Evolutionary conservation across 2,797 vertebrate genomes (phyloP), one percentile per base, ranked within the genome.

Genomic region (Bovichtus diacanthus): DNA sequence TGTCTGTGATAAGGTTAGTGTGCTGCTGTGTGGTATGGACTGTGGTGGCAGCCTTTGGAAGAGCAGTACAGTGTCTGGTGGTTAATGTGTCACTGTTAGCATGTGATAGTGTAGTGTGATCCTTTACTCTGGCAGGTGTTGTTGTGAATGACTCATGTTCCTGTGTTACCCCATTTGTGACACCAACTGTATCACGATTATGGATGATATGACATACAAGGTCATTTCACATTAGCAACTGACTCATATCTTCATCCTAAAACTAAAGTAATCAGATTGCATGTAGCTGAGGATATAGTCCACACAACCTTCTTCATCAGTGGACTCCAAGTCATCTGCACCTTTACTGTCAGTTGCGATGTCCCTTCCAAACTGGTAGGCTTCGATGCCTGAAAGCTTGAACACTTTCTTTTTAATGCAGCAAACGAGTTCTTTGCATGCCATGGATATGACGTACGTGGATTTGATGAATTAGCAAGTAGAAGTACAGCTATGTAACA

Each of bases 371-470:
- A 77, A 27, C 39, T 70, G 9, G 7, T 63, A 78, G 1, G 2
- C 15, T 8, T 60, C 23, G 0, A 0, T 18, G 0, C 11, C 19
- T 3, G 59, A 64, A 0, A 82, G 64, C 1, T 25, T 9, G 11
- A 21, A 56, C 44, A 82, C 39, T 16, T 59, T 68, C 5, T 73
- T 78, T 15, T 41, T 82, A 29, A 77, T 82, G 58, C 2, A 9
- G 59, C 70, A 77, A 0, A 70, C 11, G 0, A 73, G 36, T 13
- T 72, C 2, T 12, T 63, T 76, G 5, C 36, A n/a, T 13, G 49
- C 15, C 8, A 53, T 3, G 1, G 60, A 64, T 67, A 70, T 65
- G 59, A 5, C 13, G 16, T n/a, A n/a, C n/a, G n/a, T 31, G n/a
- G 4, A 16, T 15, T 31, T 23, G 16, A 49, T 9, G 18, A 27